Base-by-base conservation (phyloP, 1,140 invertebrate genomes). In the Drosophila guanche region DNA sequence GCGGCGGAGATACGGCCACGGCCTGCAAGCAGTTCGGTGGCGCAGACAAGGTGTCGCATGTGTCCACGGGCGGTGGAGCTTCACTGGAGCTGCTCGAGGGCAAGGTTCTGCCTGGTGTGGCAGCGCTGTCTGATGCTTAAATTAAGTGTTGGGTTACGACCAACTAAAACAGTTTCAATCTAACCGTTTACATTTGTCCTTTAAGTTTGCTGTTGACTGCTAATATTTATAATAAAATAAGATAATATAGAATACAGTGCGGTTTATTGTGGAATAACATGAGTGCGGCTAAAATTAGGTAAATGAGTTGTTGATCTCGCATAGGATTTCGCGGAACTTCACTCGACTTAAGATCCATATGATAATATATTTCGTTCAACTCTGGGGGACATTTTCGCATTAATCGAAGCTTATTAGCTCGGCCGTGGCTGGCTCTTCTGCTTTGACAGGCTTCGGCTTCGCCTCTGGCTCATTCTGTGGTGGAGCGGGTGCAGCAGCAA, bases 41-140 rank as follows among this genome's bases (percentile, higher is more conserved):
- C 0, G 98, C 98, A 89, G 96, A 98, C 76, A 97, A 98, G 93
- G 98, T 99, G 0, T 99, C 97, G 25, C 98, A 99, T 91, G 98
- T 99, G 2, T 99, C 97, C 68, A 99, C 99, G 20, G 99, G 99
- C 43, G 99, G 99, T 74, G 99, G 99, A 48, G 99, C 99, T 10
- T 99, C 97, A 77, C 93, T 99, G 16, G 98, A 99, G 92, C 92
- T 99, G 22, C 93, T 99, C 40, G 98, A 99, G 93, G 99, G 98
- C 93, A 95, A 93, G 80, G 86, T 71, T 20, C 76, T 99, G 22
- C 98, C 98, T 0, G 98, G 98, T 59, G 97, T 99, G 20, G 96
- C 96, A 25, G 97, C 97, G 50, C 92, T 99, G 2, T 95, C 96
- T 40, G 93, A 97, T 92, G 94, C 93, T 60, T 93, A 20, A 20